Base-by-base conservation (phyloP, 1,140 invertebrate genomes). In the Eufriesea mexicana region DNA sequence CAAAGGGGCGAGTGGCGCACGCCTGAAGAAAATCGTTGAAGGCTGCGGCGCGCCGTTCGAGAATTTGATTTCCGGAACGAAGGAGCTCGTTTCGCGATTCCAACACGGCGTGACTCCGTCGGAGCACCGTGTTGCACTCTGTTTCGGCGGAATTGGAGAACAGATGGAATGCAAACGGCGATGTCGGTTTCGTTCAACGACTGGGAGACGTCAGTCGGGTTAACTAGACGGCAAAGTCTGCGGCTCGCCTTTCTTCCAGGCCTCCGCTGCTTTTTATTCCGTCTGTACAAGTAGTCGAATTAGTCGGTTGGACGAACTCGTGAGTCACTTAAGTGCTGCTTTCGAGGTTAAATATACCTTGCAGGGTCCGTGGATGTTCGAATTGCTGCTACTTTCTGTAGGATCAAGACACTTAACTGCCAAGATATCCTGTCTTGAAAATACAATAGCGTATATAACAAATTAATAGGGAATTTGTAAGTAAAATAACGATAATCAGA, bases 171-270 rank as follows among this genome's bases (percentile, higher is more conserved):
- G 66, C 45, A n/a, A 68, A 68, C 62, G 62, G 10, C 10, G 62
- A 42, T 68, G 66, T 47, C 66, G 66, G 42, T 68, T 47, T 68
- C 66, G 42, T 45, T 47, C 23, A 47, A 68, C 18, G 62, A 20
- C 35, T 35, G 23, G 7, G 47, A 14, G 35, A 45, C 23, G 42
- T n/a, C 42, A 68, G 23, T 68, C 66, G 35, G 45, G 64, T 45
- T 67, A 67, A 68, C 42, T 42, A 35, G 62, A 42, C 23, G 23
- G 66, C 23, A 47, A 68, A 25, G 66, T 68, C 6, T 25, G 47
- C 66, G 9, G 25, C 25, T 68, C 12, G 66, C 42, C 45, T 23
- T 45, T 18, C 42, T n/a, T 68, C 66, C 4, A 68, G 42, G 42
- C 14, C 66, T 10, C 35, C 20, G 35, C 20, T 4, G 16, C 66